Evolutionary conservation across 35 echinoderm and acorn worm genomes (phyloP).

Genomic region (Ptychodera flava): DNA sequence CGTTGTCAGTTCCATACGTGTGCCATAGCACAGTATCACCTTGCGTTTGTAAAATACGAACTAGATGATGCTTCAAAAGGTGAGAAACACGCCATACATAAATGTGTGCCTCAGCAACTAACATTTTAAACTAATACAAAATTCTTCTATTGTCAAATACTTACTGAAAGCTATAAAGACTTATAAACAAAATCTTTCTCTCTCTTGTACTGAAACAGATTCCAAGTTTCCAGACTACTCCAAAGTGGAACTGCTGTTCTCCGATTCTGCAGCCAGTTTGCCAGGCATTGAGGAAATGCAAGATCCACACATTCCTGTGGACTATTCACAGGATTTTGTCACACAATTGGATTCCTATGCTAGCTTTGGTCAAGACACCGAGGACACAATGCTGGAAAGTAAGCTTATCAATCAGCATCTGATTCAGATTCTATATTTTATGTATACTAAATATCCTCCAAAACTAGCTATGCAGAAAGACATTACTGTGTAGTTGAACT

Average conservation of each 20-base stretch:
- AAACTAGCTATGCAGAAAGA: too few relatives aligned
- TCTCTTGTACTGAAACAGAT: too few relatives aligned
- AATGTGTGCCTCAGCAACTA: too few relatives aligned
- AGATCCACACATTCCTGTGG: not conserved
- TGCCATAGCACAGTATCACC: constrained; percentile 79
- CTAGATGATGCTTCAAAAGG: constrained; percentile 98
- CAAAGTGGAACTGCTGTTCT: not conserved
- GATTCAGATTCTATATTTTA: too few relatives aligned
- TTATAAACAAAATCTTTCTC: too few relatives aligned
- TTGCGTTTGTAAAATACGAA: constrained; percentile 83
- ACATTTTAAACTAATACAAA: too few relatives aligned
- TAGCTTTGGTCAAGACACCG: not conserved
- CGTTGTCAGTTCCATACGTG: constrained; percentile 96
- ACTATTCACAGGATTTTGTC: not conserved
- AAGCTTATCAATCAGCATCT: too few relatives aligned
- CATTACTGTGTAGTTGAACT: too few relatives aligned
- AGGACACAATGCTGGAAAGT: not conserved
- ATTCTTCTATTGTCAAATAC: too few relatives aligned
- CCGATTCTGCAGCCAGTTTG: not conserved
- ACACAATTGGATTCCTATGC: not conserved
- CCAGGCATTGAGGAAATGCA: not conserved
- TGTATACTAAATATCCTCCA: too few relatives aligned
- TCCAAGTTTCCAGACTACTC: not conserved
- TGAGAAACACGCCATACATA: too few relatives aligned
- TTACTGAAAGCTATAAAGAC: too few relatives aligned